Base-by-base conservation (phyloP, 2,797 vertebrate genomes). In the Bufotes viridis region DNA sequence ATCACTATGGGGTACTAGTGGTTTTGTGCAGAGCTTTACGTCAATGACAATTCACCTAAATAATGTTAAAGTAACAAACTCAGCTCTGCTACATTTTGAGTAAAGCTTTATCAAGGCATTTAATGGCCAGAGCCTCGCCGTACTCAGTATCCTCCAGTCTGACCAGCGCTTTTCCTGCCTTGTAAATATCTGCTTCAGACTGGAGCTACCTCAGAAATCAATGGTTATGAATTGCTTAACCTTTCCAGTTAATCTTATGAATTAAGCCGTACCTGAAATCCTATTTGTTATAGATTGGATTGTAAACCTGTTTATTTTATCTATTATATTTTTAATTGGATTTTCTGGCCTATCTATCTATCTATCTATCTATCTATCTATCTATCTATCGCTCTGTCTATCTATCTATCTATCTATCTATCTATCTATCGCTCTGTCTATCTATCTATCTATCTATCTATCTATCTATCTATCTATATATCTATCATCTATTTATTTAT, bases 141-240 rank as follows among this genome's bases (percentile, higher is more conserved):
- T 60, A 14, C 15, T 61, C 57, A 49, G 14, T 63, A 14, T 81
- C 57, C 20, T 20, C 11, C 57, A n/a, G 57, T 29, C 78, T 18
- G 7, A 13, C 17, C 3, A 57, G 58, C 13, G 57, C 53, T 78
- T 75, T 10, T 82, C n/a, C 34, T 29, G 42, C 20, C 61, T 82
- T 61, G 60, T 82, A 49, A 82, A 60, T 74, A 51, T 55, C 9
- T 81, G 6, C 51, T 18, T 53, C 29, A 18, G 82, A 20, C 5
- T 49, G 10, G 58, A 60, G 42, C 42, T 20, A 24, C 15, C 8
- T n/a, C 49, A 61, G 22, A 76, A 87, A 82, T 78, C 81, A 83
- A 87, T 87, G 26, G 76, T 61, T 61, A 60, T 22, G 51, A 84
- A 78, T 84, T 58, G 15, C 26, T 22, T 84, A 57, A 84, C 60